Conservation (phyloP, 2,797 vertebrate genomes). For the Lophius americanus region DNA sequence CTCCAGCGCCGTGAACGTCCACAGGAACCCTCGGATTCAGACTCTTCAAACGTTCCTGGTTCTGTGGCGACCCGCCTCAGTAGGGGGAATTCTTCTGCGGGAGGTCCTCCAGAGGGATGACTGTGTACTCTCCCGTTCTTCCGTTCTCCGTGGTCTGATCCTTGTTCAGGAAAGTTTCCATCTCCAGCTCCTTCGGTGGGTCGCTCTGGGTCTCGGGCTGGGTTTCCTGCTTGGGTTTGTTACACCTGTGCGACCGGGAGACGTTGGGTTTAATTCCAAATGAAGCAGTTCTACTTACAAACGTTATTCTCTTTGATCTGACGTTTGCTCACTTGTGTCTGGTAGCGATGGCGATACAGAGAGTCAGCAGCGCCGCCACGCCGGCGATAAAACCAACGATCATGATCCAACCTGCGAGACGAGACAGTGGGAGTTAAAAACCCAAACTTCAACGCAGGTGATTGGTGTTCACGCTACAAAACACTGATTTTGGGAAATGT, state of each 20-base stretch:
- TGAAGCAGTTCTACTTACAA: neutral
- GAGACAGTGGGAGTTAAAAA: slow-evolving; percentile 4
- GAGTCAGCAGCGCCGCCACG: slow-evolving; percentile 67
- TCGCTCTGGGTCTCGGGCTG: slow-evolving; percentile 66
- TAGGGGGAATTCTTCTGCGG: slow-evolving; percentile 52
- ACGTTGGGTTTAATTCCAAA: neutral
- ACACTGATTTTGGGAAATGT: no score
- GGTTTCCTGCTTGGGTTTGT: slow-evolving; percentile 78
- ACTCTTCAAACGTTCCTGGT: slow-evolving; percentile 7
- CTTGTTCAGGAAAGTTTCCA: slow-evolving; percentile 86
- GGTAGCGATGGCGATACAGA: slow-evolving; percentile 74
- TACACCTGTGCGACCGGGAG: slow-evolving; percentile 74
- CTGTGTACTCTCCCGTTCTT: slow-evolving; percentile 77
- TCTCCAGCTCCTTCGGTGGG: slow-evolving; percentile 83
- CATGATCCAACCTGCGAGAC: slow-evolving; percentile 79
- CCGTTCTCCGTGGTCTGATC: slow-evolving; percentile 74
- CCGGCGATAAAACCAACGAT: slow-evolving; percentile 74
- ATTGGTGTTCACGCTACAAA: no score
- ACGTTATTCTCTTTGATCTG: neutral
- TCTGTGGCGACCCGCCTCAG: slow-evolving; percentile 24
- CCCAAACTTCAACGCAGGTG: no score
- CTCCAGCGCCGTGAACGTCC: slow-evolving; percentile 6
- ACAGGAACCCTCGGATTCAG: slow-evolving; percentile 12
- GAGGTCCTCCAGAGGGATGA: slow-evolving; percentile 69
- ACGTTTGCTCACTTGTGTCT: slow-evolving; percentile 75